phyloP scores from a whole-genome alignment of 1,140 invertebrate species.

The Mactra quadrangularis region DNA sequence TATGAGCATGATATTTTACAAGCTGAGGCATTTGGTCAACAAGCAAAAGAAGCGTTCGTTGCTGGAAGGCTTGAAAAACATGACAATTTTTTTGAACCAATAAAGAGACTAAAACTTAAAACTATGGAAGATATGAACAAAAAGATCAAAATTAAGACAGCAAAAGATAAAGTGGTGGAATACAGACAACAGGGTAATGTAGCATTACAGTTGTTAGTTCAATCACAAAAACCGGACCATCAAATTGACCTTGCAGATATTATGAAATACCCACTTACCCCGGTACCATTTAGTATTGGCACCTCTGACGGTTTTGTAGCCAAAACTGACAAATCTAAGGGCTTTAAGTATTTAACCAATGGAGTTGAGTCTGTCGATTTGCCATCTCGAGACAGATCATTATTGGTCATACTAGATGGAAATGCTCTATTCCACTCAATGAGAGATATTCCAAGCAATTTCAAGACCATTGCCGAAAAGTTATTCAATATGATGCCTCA shows the following conservation, averaged over 20 bases:
- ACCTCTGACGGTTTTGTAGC: conserved; percentile 52
- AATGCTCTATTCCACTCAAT: conserved; percentile 58
- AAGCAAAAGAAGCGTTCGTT: conserved; percentile 62
- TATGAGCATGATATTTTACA: conserved; percentile 50
- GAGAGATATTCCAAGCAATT: conserved; percentile 38
- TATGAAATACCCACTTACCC: conserved; percentile 28
- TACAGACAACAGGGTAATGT: conserved; percentile 64
- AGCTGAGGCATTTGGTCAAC: conserved; percentile 26
- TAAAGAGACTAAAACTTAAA: conserved; percentile 62
- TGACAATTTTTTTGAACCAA: conserved; percentile 68
- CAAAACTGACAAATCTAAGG: conserved; percentile 60
- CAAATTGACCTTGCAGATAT: conserved; percentile 34
- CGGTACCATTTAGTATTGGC: conserved; percentile 35
- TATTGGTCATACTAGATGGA: conserved; percentile 47
- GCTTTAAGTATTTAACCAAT: conserved; percentile 47
- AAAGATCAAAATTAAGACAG: conserved; percentile 48
- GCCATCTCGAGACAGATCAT: conserved; percentile 16
- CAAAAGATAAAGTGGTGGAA: conserved; percentile 47
- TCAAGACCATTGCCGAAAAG: conserved; percentile 24
- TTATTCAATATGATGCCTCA: conserved; percentile 18
- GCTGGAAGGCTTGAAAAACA: conserved; percentile 54
- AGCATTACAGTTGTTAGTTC: conserved; percentile 59
- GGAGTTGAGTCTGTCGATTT: conserved; percentile 16
- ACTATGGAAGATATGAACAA: conserved; percentile 61
- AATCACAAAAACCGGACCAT: not conserved